Base-by-base conservation (phyloP, 2,888 invertebrate species). In the Drosophila monieri region DNA sequence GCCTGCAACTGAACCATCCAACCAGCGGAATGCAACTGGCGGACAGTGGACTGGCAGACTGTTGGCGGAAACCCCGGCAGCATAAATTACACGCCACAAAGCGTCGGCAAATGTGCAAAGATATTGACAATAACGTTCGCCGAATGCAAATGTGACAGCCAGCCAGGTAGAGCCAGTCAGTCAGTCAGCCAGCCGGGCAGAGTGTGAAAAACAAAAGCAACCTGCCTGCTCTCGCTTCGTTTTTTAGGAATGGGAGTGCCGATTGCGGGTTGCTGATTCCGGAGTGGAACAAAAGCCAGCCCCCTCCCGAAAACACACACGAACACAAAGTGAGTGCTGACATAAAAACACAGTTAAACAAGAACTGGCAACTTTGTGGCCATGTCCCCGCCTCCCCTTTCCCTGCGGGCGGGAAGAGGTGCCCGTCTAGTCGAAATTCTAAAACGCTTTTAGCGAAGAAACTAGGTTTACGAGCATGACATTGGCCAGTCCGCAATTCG, bases 341-440 rank as follows among this genome's bases (percentile, higher is more conserved):
- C 84, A 86, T 78, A 62, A 81, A 86, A 86, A 79, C 85, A 79
- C 79, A 79, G 86, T 84, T 86, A 78, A 64, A 49, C 44, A 37
- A 61, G 59, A 69, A 61, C 53, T 37, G 49, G 35, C 44, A 23
- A 58, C 44, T 44, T 47, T 55, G 52, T 35, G 39, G 35, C 32
- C 37, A 4, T 41, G 18, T 41, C 15, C 18, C 39, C 9, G 9
- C 30, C 30, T 10, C 32, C 10, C 4, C 12, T 10, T 32, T 12
- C 32, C 12, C 32, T 4, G 4, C 4, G 32, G n/a, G 3, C 18
- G 37, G 15, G 46, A 46, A 54, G 62, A 52, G 46, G 60, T 47
- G 43, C 43, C 25, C 58, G 30, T 53, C 59, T 66, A 66, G 48
- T 66, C 66, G 25, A 66, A 69, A 61, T 69, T 61, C 69, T 52